phyloP scores from a whole-genome alignment of 1,140 invertebrate genomes.

The Lepidurus arcticus region DNA sequence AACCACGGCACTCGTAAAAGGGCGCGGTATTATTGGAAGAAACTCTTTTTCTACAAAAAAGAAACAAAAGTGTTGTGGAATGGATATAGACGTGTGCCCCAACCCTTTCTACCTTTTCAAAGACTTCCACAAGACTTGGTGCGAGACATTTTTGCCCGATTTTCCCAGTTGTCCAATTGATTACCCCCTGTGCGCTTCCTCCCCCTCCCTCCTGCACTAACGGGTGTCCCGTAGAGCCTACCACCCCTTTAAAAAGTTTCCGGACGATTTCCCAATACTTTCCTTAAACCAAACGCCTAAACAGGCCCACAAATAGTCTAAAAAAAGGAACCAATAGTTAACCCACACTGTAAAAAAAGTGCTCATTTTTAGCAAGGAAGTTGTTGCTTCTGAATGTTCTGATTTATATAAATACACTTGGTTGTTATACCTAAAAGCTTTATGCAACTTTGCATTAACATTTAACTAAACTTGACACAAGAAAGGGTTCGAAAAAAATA shows the following conservation, averaged over 20 bases:
- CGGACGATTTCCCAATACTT: background rate
- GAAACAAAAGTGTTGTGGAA: background rate
- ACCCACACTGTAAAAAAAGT: background rate
- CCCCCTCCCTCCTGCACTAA: background rate
- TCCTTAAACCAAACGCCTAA: background rate
- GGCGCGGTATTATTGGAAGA: conserved; percentile 3
- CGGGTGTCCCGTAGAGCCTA: background rate
- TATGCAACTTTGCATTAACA: no score
- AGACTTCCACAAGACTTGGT: background rate
- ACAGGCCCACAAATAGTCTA: background rate
- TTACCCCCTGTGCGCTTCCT: conserved; percentile 1
- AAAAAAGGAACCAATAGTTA: background rate
- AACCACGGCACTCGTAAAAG: background rate
- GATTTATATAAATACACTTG: no score
- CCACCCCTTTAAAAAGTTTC: background rate
- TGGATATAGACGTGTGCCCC: conserved; percentile 3
- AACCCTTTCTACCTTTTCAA: background rate
- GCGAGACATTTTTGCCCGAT: conserved; percentile 9
- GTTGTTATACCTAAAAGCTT: no score
- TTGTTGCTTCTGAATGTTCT: no score
- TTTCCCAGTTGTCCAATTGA: conserved; percentile 19
- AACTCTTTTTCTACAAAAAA: background rate
- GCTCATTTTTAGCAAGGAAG: no score
- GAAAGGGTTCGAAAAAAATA: no score
- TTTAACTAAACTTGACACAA: no score